Evolutionary conservation across 1,140 invertebrate genomes (phyloP), one percentile per base, ranked within the genome.

Genomic region (Aphelinus atriplicis): DNA sequence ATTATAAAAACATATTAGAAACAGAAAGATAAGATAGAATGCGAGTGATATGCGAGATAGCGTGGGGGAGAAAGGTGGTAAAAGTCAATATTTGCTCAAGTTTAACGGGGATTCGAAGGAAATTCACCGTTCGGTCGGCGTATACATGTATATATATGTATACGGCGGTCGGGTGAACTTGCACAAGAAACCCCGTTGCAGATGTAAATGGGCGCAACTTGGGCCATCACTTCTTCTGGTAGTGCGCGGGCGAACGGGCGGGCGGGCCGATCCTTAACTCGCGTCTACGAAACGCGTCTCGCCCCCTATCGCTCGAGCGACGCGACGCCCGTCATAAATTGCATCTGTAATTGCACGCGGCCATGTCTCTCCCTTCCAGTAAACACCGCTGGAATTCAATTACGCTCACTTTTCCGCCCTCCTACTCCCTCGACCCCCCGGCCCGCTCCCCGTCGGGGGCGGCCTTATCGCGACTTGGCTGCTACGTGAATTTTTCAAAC

Each of bases 331-430:
- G 45, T 4, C 63, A 53, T 53, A 65, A 65, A 65, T 65, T 65
- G n/a, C 48, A 26, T 43, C 7, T 53, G 63, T 53, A 53, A 65
- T 10, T 58, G 58, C 53, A 51, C 64, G 56, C 51, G 2, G 48
- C 7, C 46, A n/a, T 58, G 9, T 72, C 9, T 26, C 2, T 64
- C 26, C 73, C 63, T 76, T 61, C 5, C 48, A 61, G 47, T 65
- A 46, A 65, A 51, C 70, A 46, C 10, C 53, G 57, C 62, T 61
- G 69, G 60, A 26, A 26, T 26, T 26, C 62, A 63, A 71, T 72
- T 73, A 46, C 9, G 71, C 69, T 45, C 46, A 64, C 51, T 62
- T 55, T 71, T 45, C n/a, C 58, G 45, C 53, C 62, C 50, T 65
- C 64, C 53, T 63, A n/a, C 10, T 10, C 26, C 26, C 2, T 4